Evolutionary conservation across 1,140 invertebrate species (phyloP).

Genomic region (Rhagoletis pomonella): DNA sequence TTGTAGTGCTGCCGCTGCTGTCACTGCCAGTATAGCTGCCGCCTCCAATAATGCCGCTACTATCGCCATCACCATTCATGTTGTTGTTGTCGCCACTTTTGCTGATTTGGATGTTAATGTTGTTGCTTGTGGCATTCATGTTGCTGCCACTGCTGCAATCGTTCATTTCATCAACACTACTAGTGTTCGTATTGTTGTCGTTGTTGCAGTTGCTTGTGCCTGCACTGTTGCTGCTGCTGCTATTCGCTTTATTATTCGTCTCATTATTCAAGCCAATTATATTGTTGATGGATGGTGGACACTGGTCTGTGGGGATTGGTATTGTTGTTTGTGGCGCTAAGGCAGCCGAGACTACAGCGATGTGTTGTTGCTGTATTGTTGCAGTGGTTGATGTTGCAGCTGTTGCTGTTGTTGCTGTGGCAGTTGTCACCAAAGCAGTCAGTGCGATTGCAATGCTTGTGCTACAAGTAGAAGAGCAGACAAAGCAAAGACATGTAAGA

Average conservation of each 20-base stretch:
- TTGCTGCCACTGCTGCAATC: slow-evolving; percentile 8
- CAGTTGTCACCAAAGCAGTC: slow-evolving; percentile 25
- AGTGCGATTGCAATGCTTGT: neutral
- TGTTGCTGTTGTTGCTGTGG: slow-evolving; percentile 25
- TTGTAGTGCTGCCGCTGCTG: slow-evolving; percentile 1
- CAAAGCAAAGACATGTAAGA: neutral
- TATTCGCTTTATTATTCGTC: neutral
- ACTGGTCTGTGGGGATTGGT: slow-evolving; percentile 44
- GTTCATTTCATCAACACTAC: neutral
- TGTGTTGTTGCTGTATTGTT: slow-evolving; percentile 34
- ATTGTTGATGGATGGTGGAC: slow-evolving; percentile 53
- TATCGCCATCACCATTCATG: neutral
- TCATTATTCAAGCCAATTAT: slow-evolving; percentile 53
- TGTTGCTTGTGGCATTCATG: neutral
- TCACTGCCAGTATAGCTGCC: slow-evolving; percentile 10
- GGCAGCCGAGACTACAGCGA: neutral
- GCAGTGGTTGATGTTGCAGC: slow-evolving; percentile 1
- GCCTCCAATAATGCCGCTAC: neutral
- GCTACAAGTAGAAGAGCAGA: slow-evolving; percentile 13
- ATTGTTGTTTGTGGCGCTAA: slow-evolving; percentile 2
- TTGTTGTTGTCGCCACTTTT: slow-evolving; percentile 13
- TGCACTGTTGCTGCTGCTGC: neutral
- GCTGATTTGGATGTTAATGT: neutral
- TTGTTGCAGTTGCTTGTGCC: neutral
- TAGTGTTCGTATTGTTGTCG: neutral